Percentiles rank a stretch among this genome's conserved stretches.
Evolutionary conservation across 2,113 vertebrate genomes (phyloP).

Genomic region (Pterophyllum scalare): DNA sequence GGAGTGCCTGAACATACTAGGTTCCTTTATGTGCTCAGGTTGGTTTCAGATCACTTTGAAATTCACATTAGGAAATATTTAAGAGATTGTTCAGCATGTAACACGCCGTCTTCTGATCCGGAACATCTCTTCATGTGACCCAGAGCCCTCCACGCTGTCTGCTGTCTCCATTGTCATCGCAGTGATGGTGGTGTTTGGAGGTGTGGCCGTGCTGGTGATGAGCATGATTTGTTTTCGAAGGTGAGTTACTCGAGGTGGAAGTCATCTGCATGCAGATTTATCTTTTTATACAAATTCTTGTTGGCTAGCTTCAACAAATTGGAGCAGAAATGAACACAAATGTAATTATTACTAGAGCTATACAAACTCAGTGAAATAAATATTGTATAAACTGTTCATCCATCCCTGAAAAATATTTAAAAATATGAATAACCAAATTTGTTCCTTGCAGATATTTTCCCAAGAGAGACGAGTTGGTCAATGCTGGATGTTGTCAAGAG

Average conservation of each 20-base stretch:
- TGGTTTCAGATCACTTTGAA: conserved; percentile 4
- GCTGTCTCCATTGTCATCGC: conserved; percentile 63
- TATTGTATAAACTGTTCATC: neutral
- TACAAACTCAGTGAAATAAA: neutral
- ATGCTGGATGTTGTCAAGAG: conserved; percentile 47
- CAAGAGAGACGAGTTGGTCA: conserved; percentile 58
- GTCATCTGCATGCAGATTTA: neutral
- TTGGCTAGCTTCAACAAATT: neutral
- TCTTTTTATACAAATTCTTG: neutral
- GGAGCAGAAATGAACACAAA: neutral
- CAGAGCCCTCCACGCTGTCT: conserved; percentile 67
- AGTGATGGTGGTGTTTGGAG: conserved; percentile 68
- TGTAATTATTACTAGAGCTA: neutral
- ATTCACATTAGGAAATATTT: neutral
- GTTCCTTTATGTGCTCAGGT: conserved; percentile 80
- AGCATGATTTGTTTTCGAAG: conserved; percentile 72
- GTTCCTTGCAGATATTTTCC: conserved; percentile 67
- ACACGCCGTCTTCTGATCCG: neutral
- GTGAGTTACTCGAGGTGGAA: conserved; percentile 32
- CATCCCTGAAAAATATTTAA: neutral
- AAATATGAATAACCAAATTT: conserved; percentile 3
- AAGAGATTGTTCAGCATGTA: neutral
- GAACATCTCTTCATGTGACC: neutral
- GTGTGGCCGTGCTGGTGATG: conserved; percentile 56
- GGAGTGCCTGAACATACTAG: conserved; percentile 76